These are phyloP conservation scores for Lacanobia wlatinum DNA, from an alignment of 2,888 invertebrate genomes.

Conservation along the genomic window DNA sequence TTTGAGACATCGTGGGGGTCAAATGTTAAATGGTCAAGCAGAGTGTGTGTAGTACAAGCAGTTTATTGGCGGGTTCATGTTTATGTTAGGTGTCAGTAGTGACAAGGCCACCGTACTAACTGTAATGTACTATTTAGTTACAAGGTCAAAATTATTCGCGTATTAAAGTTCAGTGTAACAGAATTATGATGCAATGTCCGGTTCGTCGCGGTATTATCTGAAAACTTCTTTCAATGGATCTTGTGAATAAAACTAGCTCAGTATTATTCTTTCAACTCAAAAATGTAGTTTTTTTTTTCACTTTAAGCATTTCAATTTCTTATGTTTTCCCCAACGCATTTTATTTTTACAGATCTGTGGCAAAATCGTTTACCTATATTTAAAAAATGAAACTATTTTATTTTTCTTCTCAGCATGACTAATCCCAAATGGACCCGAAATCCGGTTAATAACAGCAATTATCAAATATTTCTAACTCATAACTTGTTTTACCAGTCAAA, in stretches of 20 bases:
- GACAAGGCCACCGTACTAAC: constrained; percentile 58
- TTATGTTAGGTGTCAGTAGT: constrained; percentile 54
- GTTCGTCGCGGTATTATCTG: neutral
- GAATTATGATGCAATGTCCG: constrained; percentile 10
- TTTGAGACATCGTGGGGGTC: constrained; percentile 29
- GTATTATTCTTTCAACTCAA: neutral
- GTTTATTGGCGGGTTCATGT: constrained; percentile 52
- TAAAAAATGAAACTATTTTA: too few species aligned
- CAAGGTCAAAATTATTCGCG: constrained; percentile 58
- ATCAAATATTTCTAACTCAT: neutral
- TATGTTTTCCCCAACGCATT: too few species aligned
- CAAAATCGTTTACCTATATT: neutral
- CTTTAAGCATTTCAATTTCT: too few species aligned
- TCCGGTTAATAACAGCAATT: neutral
- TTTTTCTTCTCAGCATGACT: neutral
- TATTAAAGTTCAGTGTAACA: constrained; percentile 48
- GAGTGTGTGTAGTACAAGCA: constrained; percentile 34
- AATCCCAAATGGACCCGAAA: neutral
- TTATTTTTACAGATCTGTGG: too few species aligned
- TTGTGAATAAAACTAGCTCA: neutral
- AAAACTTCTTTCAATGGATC: neutral
- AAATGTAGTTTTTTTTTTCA: too few species aligned
- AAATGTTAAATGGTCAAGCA: constrained; percentile 35
- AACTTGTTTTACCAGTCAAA: constrained; percentile 22
- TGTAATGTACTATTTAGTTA: constrained; percentile 45